These are phyloP conservation scores for Abramis brama DNA, from an alignment of 2,113 vertebrate genomes.

Conservation along the genomic window DNA sequence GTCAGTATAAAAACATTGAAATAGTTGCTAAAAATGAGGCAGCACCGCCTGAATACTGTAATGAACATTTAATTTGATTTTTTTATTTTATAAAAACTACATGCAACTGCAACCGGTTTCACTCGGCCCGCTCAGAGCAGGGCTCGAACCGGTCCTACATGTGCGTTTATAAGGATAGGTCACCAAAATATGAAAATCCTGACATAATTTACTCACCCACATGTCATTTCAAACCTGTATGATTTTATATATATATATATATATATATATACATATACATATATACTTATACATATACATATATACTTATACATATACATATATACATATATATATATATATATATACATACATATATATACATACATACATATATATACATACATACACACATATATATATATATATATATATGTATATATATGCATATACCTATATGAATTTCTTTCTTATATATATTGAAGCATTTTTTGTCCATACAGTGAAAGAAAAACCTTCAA, in stretches of 20 bases:
- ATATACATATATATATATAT: too few relatives aligned
- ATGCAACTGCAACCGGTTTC: conserved; percentile 44
- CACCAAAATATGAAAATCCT: background rate
- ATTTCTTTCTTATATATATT: background rate
- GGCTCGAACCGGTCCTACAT: background rate
- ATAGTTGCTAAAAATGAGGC: conserved; percentile 39
- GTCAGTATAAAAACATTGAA: conserved; percentile 24
- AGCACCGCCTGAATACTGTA: conserved; percentile 31
- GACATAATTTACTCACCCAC: background rate
- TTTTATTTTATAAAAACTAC: conserved; percentile 64
- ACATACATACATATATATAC: too few relatives aligned
- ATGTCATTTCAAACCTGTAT: background rate
- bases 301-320: too few relatives aligned
- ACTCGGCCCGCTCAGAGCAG: background rate
- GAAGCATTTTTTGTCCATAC: background rate
- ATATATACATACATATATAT: too few relatives aligned
- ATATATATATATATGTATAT: too few relatives aligned
- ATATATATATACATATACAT: too few relatives aligned
- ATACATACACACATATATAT: too few relatives aligned
- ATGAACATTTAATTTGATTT: conserved; percentile 46
- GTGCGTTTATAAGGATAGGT: background rate
- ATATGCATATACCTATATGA: too few relatives aligned
- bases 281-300: too few relatives aligned
- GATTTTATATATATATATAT: background rate
- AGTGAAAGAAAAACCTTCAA: background rate